Evolutionary conservation across 2,113 vertebrate genomes (phyloP), one percentile per base, ranked within the genome.

Genomic region (Orcinus orca): DNA sequence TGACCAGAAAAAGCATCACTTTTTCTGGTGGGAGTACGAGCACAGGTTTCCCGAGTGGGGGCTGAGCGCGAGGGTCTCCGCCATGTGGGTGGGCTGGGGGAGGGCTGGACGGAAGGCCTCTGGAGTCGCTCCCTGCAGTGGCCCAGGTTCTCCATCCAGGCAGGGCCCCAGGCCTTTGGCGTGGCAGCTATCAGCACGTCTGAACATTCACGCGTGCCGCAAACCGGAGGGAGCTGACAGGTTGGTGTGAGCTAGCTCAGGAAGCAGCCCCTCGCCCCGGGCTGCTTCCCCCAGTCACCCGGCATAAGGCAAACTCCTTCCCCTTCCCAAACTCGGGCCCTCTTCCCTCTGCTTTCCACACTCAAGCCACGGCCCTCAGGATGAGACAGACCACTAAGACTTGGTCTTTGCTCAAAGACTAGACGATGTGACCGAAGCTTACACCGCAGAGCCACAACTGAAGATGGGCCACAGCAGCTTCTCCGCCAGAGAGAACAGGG

Each of bases 401-500:
- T 82, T 5, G 23, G 55, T 53, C 62, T 67, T 33, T 8, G 73
- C 31, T 53, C 65, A 29, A 65, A 97, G 38, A 80, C 31, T 10
- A 13, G 73, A 11, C 0, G 3, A 55, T 33, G 0, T 17, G 29
- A 58, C 44, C 0, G 0, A 29, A 88, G 68, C 11, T 13, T 31
- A 62, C 36, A 55, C 9, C 6, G 20, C 15, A 31, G 65, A 41
- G 71, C 50, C 26, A 17, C 41, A 12, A 33, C 29, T 11, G 80
- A 25, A 2, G 13, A 60, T 0, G 4, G 31, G 5, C 29, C 14
- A 26, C 8, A 38, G 62, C 10, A 8, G 47, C 15, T 29, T 67
- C 10, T 50, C 31, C 71, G 23, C 47, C 60, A 65, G 53, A 84
- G 44, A 29, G 29, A 17, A 90, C 11, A 20, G 21, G 38, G 13